These are phyloP conservation scores for Lacanobia oleracea DNA, from an alignment of 2,888 invertebrate genomes.

Conservation along the genomic window DNA sequence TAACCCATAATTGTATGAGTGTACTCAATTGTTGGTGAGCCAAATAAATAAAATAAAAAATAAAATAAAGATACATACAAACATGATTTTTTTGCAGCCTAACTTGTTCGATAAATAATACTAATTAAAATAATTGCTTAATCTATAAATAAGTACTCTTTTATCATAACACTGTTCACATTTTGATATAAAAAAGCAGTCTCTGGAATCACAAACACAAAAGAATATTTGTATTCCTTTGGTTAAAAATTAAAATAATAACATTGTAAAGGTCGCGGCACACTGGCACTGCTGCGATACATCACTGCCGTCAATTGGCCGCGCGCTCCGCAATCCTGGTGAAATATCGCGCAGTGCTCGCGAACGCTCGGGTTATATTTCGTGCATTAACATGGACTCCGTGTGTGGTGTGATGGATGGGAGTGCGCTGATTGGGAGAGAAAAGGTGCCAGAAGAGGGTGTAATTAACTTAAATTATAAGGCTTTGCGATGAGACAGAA, in stretches of 20 bases:
- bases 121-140: too few relatives aligned
- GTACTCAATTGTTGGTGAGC: too few relatives aligned
- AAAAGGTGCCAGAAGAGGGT: not conserved
- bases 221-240: not conserved
- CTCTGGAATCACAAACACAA: not conserved
- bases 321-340: conserved; percentile 40
- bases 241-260: conserved; percentile 4
- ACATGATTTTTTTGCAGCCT: too few relatives aligned
- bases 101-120: too few relatives aligned
- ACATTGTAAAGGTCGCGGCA: conserved; percentile 1
- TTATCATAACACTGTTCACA: not conserved
- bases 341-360: conserved; percentile 47
- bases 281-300: conserved; percentile 34
- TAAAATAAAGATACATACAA: too few relatives aligned
- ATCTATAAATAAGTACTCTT: too few relatives aligned
- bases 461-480: not conserved
- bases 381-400: conserved; percentile 29
- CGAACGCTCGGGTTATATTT: conserved; percentile 42
- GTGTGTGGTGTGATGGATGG: conserved; percentile 31
- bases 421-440: conserved; percentile 23
- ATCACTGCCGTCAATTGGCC: conserved; percentile 47
- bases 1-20: too few relatives aligned
- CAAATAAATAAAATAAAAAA: too few relatives aligned
- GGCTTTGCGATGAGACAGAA: too few relatives aligned
- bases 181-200: not conserved